phyloP scores from a whole-genome alignment of 2,113 vertebrate species.

The Aegypius monachus region DNA sequence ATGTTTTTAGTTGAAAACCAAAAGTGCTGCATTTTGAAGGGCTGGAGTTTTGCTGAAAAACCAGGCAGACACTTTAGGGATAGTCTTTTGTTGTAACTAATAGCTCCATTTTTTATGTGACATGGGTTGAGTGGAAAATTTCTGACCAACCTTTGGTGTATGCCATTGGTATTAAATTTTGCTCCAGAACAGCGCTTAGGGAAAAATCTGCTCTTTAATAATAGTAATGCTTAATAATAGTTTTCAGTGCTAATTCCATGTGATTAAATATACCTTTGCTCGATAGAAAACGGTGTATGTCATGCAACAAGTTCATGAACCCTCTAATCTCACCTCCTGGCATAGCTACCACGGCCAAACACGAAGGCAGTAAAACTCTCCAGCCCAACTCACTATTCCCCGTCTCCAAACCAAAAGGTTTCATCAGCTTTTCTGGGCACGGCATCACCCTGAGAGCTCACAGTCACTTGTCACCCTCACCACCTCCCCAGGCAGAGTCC shows the following conservation, averaged over 20 bases:
- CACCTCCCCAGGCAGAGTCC: not conserved
- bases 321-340: not conserved
- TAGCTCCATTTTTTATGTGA: not conserved
- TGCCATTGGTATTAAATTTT: not conserved
- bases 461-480: not conserved
- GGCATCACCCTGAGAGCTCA: not conserved
- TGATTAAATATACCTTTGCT: not conserved
- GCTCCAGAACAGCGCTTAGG: not conserved
- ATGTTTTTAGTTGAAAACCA: not conserved
- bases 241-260: not conserved
- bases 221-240: not conserved
- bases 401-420: not conserved
- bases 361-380: not conserved
- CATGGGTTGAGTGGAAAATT: not conserved
- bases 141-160: not conserved
- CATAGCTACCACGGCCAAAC: not conserved
- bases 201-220: not conserved
- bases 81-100: not conserved
- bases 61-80: not conserved
- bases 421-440: not conserved
- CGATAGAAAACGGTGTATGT: not conserved
- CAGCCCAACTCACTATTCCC: not conserved
- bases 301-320: not conserved
- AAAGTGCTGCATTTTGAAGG: rapidly evolving
- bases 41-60: not conserved